Evolutionary conservation across 2,888 invertebrate genomes (phyloP), one percentile per base, ranked within the genome.

Genomic region (Uloborus plumipes): DNA sequence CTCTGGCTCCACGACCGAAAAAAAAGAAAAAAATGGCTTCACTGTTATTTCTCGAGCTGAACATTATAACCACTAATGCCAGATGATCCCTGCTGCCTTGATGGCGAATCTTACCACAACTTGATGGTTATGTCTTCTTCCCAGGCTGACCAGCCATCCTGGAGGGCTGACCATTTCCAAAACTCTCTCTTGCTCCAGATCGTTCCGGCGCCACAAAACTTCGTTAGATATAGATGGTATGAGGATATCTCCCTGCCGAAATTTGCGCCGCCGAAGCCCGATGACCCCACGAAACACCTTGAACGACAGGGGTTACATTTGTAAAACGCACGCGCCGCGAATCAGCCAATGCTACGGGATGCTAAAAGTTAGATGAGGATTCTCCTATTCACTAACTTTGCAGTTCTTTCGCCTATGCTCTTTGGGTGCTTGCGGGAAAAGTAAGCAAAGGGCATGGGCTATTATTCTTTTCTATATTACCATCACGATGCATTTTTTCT

Each of bases 191-290:
- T 49, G 26, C 67, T 61, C 20, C 39, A 58, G 51, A 50, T 72
- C 73, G 53, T 73, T 72, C 73, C 20, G 31, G 53, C 47, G 20
- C 67, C 31, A 55, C 72, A 67, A 50, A 74, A 69, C 80, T 80
- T 80, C 80, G 80, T 80, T 80, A 80, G 80, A 80, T 80, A 80
- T 80, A 80, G 80, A 80, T 80, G 80, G 80, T 80, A 74, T 64
- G 73, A 66, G 74, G 74, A 22, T n/a, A 59, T 62, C 55, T 26
- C 18, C 80, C 49, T 72, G 58, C 55, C 18, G n/a, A 58, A 78
- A 78, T 71, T 74, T 39, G 61, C 20, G 50, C 20, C 39, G 61
- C 26, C 3, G 65, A 47, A n/a, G 39, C 61, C 47, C 53, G 67
- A 67, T 66, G 20, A 22, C 66, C 59, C 69, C 76, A 61, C 7